Percentiles rank a stretch among this genome's conserved stretches.
phyloP scores from a whole-genome alignment of 2,113 vertebrate species.

The Trinectes maculatus region DNA sequence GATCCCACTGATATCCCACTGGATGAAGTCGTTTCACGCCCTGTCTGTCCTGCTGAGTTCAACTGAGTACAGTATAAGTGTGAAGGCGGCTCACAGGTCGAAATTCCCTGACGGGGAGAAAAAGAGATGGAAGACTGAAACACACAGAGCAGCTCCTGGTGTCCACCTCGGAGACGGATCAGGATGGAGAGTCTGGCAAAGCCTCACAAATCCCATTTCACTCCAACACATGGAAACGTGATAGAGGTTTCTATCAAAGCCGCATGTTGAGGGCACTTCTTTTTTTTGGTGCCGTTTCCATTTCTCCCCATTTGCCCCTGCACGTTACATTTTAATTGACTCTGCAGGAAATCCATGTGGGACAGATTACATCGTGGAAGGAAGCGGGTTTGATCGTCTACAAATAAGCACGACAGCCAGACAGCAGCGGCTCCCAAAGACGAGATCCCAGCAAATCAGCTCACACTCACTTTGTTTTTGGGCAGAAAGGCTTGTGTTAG shows the following conservation, averaged over 20 bases:
- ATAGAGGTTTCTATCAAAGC: constrained; percentile 57
- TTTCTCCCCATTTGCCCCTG: constrained; percentile 21
- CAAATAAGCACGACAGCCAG: constrained; percentile 69
- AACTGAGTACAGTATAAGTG: background rate
- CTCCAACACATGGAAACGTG: constrained; percentile 32
- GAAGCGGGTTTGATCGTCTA: constrained; percentile 73
- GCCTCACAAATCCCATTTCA: constrained; percentile 60
- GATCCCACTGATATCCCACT: background rate
- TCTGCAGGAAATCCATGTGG: constrained; percentile 71
- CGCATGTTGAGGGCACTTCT: constrained; percentile 42
- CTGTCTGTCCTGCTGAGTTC: background rate
- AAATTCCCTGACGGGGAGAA: constrained; percentile 9
- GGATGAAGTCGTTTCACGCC: background rate
- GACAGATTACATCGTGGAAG: constrained; percentile 71
- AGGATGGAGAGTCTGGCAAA: constrained; percentile 20
- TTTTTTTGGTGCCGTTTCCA: constrained; percentile 3
- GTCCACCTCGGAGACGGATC: no score
- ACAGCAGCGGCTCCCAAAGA: constrained; percentile 53
- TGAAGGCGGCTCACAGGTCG: background rate
- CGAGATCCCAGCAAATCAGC: constrained; percentile 66
- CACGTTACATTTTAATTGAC: constrained; percentile 53
- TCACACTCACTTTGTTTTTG: constrained; percentile 64
- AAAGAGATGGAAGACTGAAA: constrained; percentile 33
- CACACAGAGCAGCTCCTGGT: no score
- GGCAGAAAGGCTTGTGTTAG: constrained; percentile 49